Base-by-base conservation (phyloP, 2,797 vertebrate genomes). In the Sorex maritimensis region DNA sequence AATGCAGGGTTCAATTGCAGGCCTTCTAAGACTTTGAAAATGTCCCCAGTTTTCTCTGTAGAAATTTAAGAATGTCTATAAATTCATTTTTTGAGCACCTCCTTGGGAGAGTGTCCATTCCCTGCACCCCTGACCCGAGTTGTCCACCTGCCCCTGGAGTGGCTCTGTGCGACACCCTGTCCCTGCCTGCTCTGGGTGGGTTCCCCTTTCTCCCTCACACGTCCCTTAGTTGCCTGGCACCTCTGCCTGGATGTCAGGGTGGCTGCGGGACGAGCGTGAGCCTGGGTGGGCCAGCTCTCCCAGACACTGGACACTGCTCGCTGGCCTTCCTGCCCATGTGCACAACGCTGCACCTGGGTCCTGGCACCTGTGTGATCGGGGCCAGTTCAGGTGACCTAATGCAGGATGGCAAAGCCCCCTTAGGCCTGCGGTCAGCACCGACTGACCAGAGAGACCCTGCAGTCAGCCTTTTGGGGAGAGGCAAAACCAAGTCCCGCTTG, bases 1-100 rank as follows among this genome's bases (percentile, higher is more conserved):
- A 75, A 49, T 72, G 6, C 44, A 65, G 6, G 10, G 21, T 84
- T 79, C 92, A 79, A 93, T 82, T n/a, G 26, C 38, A 85, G 2
- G 52, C 26, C 55, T 83, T 72, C 55, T 46, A 84, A 90, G n/a
- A 23, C 61, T 79, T 89, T 91, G 63, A 84, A 34, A 19, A 15
- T 26, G 17, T 75, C 38, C 24, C 7, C 28, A 72, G 5, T 38
- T 88, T 93, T 89, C 52, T 85, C 41, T 74, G 30, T 69, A 81
- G 69, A 92, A 12, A 30, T 81, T 41, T 55, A 19, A 61, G 41
- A 38, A 15, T 71, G 81, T 87, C 23, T 86, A 23, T 90, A 67
- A 46, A 11, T 55, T 23, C 34, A 30, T 19, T 61, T 55, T 24
- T 67, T 72, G 28, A 69, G 23, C 55, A 86, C 2, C 46, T 34